Conservation (phyloP, 30 jellyfish, hydroid and myxozoan genomes). For the Sanderia malayensis region DNA sequence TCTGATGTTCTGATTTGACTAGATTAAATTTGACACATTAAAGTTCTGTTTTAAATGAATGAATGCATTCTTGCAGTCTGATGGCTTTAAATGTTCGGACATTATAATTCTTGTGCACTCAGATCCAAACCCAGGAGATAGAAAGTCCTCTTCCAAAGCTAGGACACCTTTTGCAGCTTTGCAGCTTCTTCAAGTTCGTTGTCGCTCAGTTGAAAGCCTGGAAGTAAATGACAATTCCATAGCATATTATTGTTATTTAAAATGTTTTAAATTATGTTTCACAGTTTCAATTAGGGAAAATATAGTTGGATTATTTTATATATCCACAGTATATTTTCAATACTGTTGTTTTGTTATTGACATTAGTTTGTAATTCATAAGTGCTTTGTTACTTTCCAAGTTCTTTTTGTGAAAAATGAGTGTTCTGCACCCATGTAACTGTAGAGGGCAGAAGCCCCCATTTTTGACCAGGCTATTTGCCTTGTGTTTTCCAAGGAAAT, state of each 20-base stretch:
- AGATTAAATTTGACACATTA: background rate
- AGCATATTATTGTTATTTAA: no score
- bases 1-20: background rate
- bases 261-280: no score
- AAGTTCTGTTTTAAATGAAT: no score
- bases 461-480: no score
- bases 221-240: background rate
- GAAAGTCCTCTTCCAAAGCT: background rate
- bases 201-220: background rate
- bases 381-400: background rate
- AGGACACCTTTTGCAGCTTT: background rate
- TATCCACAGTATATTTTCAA: no score
- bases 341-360: constrained; percentile 1
- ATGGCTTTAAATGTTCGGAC: no score
- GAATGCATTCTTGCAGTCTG: no score
- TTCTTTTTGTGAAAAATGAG: background rate
- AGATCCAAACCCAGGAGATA: background rate
- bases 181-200: background rate
- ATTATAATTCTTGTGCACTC: background rate
- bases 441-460: no score
- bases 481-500: no score
- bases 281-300: background rate
- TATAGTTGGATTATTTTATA: background rate
- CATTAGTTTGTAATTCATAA: background rate
- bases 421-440: no score